Evolutionary conservation across 2,888 invertebrate species (phyloP).

Genomic region (Rotaria macrura): DNA sequence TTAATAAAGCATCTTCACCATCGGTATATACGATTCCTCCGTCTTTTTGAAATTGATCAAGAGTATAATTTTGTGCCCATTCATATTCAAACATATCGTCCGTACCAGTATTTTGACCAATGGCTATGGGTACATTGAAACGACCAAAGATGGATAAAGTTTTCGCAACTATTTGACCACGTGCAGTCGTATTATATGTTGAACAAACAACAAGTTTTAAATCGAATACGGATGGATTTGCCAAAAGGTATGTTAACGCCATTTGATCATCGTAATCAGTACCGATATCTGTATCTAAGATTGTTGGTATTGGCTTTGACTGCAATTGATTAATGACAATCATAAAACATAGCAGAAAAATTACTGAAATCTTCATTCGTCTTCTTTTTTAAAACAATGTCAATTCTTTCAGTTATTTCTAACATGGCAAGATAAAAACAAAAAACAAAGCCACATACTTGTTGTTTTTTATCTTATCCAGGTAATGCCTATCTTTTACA

Average conservation of each 20-base stretch:
- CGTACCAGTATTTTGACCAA: not conserved
- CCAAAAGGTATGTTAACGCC: not conserved
- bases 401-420: too few species aligned
- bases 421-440: too few species aligned
- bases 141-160: not conserved
- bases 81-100: not conserved
- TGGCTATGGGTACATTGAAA: not conserved
- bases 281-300: constrained; percentile 22
- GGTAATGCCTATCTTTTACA: too few species aligned
- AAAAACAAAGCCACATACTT: too few species aligned
- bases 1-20: not conserved
- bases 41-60: not conserved
- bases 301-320: not conserved
- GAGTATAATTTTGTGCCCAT: constrained; percentile 17
- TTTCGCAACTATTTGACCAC: not conserved
- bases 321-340: not conserved
- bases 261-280: not conserved
- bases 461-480: too few species aligned
- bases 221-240: not conserved
- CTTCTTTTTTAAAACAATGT: not conserved
- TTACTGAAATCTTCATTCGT: not conserved
- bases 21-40: not conserved
- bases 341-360: not conserved
- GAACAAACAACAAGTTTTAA: not conserved
- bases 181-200: not conserved